These are phyloP conservation scores for Argynnis bischoffii DNA, from an alignment of 2,888 invertebrate species.

Conservation along the genomic window DNA sequence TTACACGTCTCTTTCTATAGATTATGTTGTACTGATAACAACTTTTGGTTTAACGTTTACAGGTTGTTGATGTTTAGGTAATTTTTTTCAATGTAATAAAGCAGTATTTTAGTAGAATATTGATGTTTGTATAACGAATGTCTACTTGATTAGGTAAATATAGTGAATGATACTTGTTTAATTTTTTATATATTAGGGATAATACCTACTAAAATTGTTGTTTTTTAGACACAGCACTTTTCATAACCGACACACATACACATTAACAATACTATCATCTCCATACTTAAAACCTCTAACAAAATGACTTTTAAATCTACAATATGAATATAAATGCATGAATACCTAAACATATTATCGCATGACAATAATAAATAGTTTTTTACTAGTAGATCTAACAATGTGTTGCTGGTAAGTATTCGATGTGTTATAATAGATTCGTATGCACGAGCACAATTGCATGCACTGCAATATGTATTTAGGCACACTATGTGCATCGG, in stretches of 20 bases:
- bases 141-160: constrained; percentile 38
- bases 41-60: constrained; percentile 74
- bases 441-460: constrained; percentile 66
- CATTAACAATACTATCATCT: constrained; percentile 64
- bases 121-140: constrained; percentile 42
- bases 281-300: constrained; percentile 40
- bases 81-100: constrained; percentile 63
- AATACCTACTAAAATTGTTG: constrained; percentile 39
- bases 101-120: constrained; percentile 39
- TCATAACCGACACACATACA: constrained; percentile 65
- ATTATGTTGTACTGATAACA: constrained; percentile 67
- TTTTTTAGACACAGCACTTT: constrained; percentile 60
- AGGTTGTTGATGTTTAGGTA: constrained; percentile 80
- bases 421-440: constrained; percentile 35
- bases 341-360: constrained; percentile 37
- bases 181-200: constrained; percentile 37
- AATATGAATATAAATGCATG: constrained; percentile 41
- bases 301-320: constrained; percentile 44
- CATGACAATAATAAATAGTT: constrained; percentile 37
- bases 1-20: constrained; percentile 52
- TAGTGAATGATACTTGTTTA: constrained; percentile 61
- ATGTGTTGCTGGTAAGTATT: constrained; percentile 40
- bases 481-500: constrained; percentile 57
- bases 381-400: constrained; percentile 33
- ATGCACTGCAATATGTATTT: constrained; percentile 57